Evolutionary conservation across 1,140 invertebrate species (phyloP).

Genomic region (Aplysia californica): DNA sequence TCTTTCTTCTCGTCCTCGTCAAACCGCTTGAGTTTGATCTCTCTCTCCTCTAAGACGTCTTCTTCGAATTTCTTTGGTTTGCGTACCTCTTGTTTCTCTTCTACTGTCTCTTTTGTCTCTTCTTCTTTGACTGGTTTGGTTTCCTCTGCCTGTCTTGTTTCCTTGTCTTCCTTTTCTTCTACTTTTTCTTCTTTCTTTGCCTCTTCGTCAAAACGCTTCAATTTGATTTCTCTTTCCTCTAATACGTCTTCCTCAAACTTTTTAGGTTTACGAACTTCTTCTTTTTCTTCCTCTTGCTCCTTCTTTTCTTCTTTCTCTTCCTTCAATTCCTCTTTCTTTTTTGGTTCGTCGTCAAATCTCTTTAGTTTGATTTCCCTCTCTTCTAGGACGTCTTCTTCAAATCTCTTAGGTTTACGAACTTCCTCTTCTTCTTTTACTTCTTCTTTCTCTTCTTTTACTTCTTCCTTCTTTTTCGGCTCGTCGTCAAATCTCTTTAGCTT

Average conservation of each 20-base stretch:
- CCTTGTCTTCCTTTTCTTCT: not conserved
- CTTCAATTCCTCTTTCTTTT: not conserved
- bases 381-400: not conserved
- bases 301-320: not conserved
- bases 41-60: not conserved
- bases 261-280: not conserved
- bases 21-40: not conserved
- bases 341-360: not conserved
- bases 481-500: not conserved
- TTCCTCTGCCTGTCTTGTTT: not conserved
- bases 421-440: not conserved
- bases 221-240: not conserved
- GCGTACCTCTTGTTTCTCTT: not conserved
- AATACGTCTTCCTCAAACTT: not conserved
- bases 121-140: not conserved
- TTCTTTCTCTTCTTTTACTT: not conserved
- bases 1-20: not conserved
- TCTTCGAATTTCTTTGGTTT: not conserved
- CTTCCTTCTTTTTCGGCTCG: not conserved
- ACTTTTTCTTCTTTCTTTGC: not conserved
- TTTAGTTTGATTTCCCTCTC: conserved; percentile 5
- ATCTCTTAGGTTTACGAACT: too few relatives aligned
- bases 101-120: not conserved
- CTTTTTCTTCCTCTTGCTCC: not conserved
- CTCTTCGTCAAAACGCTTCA: not conserved